Base-by-base conservation (phyloP, 2,888 invertebrate species). In the Drosophila paranaensis region DNA sequence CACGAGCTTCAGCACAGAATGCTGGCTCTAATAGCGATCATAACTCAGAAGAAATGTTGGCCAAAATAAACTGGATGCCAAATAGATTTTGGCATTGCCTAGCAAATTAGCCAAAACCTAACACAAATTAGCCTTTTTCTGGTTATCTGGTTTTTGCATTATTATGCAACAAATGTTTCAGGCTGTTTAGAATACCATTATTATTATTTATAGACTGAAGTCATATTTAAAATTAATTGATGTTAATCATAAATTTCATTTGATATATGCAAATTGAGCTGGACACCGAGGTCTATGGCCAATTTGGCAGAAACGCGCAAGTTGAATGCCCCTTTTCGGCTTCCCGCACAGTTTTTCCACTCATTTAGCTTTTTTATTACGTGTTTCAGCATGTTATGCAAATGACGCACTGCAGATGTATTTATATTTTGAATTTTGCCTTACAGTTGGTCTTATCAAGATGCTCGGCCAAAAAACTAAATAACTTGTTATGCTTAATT, bases 111-210 rank as follows among this genome's bases (percentile, higher is more conserved):
- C 55, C 9, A 57, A 14, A 74, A 72, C 66, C 53, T 13, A 51
- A 85, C 69, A 66, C 70, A 76, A 77, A 79, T 76, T 61, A 14
- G 20, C 10, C 14, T 46, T 25, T 14, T n/a, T 11, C 16, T 13
- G 20, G 20, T 20, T 8, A n/a, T 16, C 14, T 25, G 27, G 39
- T 60, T 66, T 39, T 64, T 43, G 30, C 20, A 30, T 40, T n/a
- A 27, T 20, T 51, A n/a, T 48, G 5, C 37, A 37, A 48, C 57
- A 45, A 11, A 35, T 58, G 16, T 8, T 14, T 20, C 20, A 14
- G 39, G 3, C 6, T 54, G 39, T 30, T 39, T 3, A n/a, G 37
- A 27, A 42, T 16, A 60, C 37, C 45, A 33, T 40, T n/a, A 46
- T 16, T 71, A 48, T 57, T 56, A 37, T 37, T 66, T 60, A 58